Evolutionary conservation across 2,113 vertebrate genomes (phyloP), one percentile per base, ranked within the genome.

Genomic region (Pyrgilauda ruficollis): DNA sequence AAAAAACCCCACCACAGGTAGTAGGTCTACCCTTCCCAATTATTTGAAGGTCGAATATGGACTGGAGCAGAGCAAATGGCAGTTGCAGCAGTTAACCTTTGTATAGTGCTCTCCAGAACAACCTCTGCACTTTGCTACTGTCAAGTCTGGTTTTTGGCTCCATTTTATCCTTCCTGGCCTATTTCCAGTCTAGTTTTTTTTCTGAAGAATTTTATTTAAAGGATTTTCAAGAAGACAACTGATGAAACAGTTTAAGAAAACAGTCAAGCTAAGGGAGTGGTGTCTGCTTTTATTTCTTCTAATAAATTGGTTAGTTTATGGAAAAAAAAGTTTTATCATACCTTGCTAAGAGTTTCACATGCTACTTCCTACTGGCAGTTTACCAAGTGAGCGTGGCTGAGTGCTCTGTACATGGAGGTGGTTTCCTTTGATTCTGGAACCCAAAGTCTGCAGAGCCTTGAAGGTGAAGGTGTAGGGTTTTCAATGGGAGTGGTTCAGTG

Each of bases 71-170:
- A 70, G 61, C 8, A 84, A 86, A 47, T 22, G 33, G 43, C 50
- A 81, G 58, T 68, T 87, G 23, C 52, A 91, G 53, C 41, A 66
- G 37, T 55, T 72, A 84, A 87, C 47, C 61, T 92, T 91, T 95
- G 62, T 70, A 28, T 46, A 56, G 56, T 11, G 47, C 10, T 79
- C 26, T 88, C 66, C 88, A 63, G 82, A 84, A 27, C 76, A 73
- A 87, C 53, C 89, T 96, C 63, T 79, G 89, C 22, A 67, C 84
- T 94, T 94, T 89, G 91, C 66, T 53, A 46, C 77, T 43, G 33
- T 35, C 27, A 30, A 9, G 21, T 82, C 80, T 27, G 4, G 11
- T 66, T 75, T 26, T 87, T 75, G 73, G n/a, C 33, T 88, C 43
- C 1, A 2, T 5, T 72, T 89, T 68, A 53, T 31, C 49, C 74